These are phyloP conservation scores for Uropetala carovei DNA, from an alignment of 2,888 invertebrate species.

Conservation along the genomic window DNA sequence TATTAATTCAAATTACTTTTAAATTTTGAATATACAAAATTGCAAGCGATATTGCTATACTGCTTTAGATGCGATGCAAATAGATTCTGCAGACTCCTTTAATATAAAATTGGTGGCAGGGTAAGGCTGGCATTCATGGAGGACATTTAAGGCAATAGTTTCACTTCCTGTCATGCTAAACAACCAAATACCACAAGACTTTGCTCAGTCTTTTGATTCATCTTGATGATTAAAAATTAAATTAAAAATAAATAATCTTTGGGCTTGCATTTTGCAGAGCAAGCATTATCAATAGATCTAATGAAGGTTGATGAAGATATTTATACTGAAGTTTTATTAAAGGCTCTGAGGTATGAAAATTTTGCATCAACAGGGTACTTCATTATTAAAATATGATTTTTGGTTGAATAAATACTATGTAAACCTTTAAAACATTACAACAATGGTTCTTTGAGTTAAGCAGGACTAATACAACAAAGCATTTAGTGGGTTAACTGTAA, in stretches of 20 bases:
- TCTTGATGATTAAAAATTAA: not conserved
- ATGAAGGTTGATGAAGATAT: not conserved
- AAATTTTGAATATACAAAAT: not conserved
- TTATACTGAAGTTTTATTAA: conserved; percentile 4
- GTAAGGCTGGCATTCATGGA: conserved; percentile 57
- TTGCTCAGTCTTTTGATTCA: not conserved
- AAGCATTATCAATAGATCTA: not conserved
- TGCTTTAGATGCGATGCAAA: conserved; percentile 50
- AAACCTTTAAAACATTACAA: not conserved
- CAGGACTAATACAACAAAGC: not conserved
- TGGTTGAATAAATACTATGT: not conserved
- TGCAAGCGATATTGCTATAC: not conserved
- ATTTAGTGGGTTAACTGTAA: not conserved
- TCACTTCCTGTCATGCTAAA: conserved; percentile 29
- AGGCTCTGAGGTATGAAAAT: conserved; percentile 19
- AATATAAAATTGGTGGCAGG: conserved; percentile 63
- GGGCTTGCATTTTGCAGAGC: not conserved
- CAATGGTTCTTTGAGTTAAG: not conserved
- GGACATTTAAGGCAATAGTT: conserved; percentile 33
- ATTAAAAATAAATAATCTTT: conserved; percentile 1
- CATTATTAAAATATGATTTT: not conserved
- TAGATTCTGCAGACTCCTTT: conserved; percentile 57
- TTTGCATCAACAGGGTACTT: not conserved
- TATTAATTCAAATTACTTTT: not conserved
- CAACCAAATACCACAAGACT: conserved; percentile 6